A percentile compares a stretch with the other conserved stretches of the same genome.
These are phyloP conservation scores for Notothenia rossii DNA, from an alignment of 2,113 vertebrate species.

Conservation along the genomic window DNA sequence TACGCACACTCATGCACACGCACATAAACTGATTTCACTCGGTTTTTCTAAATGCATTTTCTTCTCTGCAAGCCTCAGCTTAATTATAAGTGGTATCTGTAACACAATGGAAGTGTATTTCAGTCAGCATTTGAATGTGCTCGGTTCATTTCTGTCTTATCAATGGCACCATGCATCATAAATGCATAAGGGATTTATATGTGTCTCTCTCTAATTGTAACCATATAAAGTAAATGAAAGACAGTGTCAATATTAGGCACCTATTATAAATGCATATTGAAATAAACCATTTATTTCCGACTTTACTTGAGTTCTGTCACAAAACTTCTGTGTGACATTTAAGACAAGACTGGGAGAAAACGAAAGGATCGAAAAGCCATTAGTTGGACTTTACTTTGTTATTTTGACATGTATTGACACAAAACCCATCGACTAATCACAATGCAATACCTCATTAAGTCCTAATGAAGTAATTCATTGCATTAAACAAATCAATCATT, in stretches of 20 bases:
- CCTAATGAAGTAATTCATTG: slow-evolving; percentile 85
- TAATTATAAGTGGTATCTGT: slow-evolving; percentile 82
- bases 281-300: slow-evolving; percentile 37
- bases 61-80: slow-evolving; percentile 77
- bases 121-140: slow-evolving; percentile 76
- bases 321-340: slow-evolving; percentile 73
- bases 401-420: slow-evolving; percentile 84
- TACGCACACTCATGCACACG: slow-evolving; percentile 17
- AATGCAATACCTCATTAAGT: slow-evolving; percentile 86
- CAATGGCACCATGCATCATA: slow-evolving; percentile 74
- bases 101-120: slow-evolving; percentile 80
- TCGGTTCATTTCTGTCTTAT: slow-evolving; percentile 78
- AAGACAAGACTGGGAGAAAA: slow-evolving; percentile 61
- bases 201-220: slow-evolving; percentile 72
- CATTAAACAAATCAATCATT: slow-evolving; percentile 87
- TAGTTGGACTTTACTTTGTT: slow-evolving; percentile 84
- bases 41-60: slow-evolving; percentile 71
- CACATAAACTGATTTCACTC: slow-evolving; percentile 64
- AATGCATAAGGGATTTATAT: slow-evolving; percentile 79
- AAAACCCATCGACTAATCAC: slow-evolving; percentile 84
- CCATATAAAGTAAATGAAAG: slow-evolving; percentile 70
- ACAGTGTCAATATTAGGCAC: slow-evolving; percentile 56
- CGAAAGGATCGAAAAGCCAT: slow-evolving; percentile 76
- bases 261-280: slow-evolving; percentile 63
- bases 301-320: slow-evolving; percentile 42